Conservation (phyloP, 2,113 vertebrate genomes). For the Psittacus erithacus region DNA sequence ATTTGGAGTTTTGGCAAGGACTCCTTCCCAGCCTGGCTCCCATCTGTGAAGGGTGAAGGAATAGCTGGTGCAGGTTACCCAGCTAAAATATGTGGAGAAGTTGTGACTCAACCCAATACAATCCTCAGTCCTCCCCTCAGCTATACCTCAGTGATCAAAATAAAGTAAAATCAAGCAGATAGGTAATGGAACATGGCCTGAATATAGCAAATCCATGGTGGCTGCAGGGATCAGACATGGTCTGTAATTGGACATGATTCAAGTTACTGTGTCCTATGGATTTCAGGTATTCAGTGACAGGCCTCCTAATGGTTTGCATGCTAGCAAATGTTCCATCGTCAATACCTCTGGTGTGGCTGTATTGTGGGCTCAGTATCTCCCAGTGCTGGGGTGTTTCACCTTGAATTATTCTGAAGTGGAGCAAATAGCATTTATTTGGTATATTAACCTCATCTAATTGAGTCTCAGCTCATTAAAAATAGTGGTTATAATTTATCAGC, state of each 20-base stretch:
- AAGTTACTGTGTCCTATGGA: background rate
- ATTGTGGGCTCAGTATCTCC: background rate
- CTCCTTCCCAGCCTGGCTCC: background rate
- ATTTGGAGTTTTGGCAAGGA: background rate
- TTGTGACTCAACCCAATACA: background rate
- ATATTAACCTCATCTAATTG: background rate
- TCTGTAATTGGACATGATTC: background rate
- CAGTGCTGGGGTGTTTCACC: background rate
- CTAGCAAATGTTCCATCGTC: background rate
- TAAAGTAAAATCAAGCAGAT: background rate
- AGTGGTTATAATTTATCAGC: background rate
- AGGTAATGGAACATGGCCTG: background rate
- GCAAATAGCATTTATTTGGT: background rate
- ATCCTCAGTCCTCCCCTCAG: background rate
- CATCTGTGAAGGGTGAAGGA: background rate
- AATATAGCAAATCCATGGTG: background rate
- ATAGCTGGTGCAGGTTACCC: background rate
- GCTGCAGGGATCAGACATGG: background rate
- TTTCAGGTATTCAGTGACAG: background rate
- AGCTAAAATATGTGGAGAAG: background rate
- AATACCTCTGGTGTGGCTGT: background rate
- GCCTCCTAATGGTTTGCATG: background rate
- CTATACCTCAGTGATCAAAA: background rate
- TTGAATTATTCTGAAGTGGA: background rate
- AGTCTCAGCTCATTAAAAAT: background rate